Conservation (phyloP, 2,888 invertebrate species). For the Cryptophagus acutangulus region DNA sequence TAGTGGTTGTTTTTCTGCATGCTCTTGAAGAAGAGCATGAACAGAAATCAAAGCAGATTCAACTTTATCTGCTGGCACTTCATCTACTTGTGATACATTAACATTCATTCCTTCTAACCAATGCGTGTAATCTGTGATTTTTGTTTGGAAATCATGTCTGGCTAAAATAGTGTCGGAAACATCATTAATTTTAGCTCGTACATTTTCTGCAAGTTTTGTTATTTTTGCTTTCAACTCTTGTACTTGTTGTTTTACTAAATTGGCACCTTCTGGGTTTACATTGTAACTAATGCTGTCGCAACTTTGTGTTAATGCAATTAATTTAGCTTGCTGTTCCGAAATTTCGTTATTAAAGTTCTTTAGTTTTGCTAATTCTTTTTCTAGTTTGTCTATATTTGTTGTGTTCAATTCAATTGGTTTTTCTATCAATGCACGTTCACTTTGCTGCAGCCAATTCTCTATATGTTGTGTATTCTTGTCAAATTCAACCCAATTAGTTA, state of each 20-base stretch:
- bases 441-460: slow-evolving; percentile 69
- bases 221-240: slow-evolving; percentile 70
- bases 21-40: slow-evolving; percentile 77
- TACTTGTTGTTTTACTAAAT: slow-evolving; percentile 65
- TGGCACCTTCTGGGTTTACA: slow-evolving; percentile 73
- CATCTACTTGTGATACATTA: slow-evolving; percentile 71
- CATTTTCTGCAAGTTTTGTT: slow-evolving; percentile 69
- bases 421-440: slow-evolving; percentile 58
- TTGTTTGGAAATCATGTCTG: slow-evolving; percentile 77
- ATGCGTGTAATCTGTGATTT: slow-evolving; percentile 70
- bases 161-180: slow-evolving; percentile 76
- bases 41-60: slow-evolving; percentile 73
- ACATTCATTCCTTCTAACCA: slow-evolving; percentile 73
- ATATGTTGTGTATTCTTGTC: slow-evolving; percentile 72
- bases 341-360: slow-evolving; percentile 82
- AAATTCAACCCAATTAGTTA: slow-evolving; percentile 76
- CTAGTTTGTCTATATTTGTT: slow-evolving; percentile 69
- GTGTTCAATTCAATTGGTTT: slow-evolving; percentile 60
- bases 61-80: slow-evolving; percentile 75
- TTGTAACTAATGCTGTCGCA: slow-evolving; percentile 75
- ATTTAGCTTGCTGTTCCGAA: slow-evolving; percentile 77
- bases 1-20: slow-evolving; percentile 73
- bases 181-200: slow-evolving; percentile 70
- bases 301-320: slow-evolving; percentile 72
- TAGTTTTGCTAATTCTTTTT: slow-evolving; percentile 68